Conservation (phyloP, 2,888 invertebrate genomes). For the Petrophora chlorosata region DNA sequence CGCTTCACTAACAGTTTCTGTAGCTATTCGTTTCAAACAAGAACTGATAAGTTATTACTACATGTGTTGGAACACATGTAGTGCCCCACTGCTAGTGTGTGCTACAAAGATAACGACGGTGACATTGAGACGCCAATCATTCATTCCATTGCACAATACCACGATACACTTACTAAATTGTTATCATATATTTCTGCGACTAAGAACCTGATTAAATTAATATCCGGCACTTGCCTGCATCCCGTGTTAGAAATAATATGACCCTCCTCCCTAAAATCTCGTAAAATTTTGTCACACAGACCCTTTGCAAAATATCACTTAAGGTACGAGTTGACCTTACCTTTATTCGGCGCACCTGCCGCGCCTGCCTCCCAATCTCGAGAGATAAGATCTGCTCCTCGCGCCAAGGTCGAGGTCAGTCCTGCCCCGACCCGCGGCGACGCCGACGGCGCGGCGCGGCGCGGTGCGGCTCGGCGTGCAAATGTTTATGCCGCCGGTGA, state of each 20-base stretch:
- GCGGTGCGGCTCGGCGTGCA: too few species aligned
- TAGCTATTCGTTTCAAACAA: background rate
- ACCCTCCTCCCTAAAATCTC: too few species aligned
- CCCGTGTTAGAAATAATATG: too few species aligned
- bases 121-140: slow-evolving; percentile 32
- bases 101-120: slow-evolving; percentile 28
- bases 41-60: background rate
- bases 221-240: too few species aligned
- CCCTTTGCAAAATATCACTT: background rate
- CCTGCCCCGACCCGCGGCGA: background rate
- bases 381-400: slow-evolving; percentile 6
- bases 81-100: slow-evolving; percentile 11
- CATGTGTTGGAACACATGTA: background rate
- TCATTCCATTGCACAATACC: slow-evolving; percentile 22
- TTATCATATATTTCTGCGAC: slow-evolving; percentile 13
- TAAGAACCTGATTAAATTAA: background rate
- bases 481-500: too few species aligned
- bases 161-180: slow-evolving; percentile 20
- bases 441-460: too few species aligned
- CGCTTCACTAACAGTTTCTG: background rate
- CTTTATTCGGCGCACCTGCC: background rate
- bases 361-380: background rate
- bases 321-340: background rate
- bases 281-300: too few species aligned
- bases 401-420: slow-evolving; percentile 20